Base-by-base conservation (phyloP, 92 coral and sea anemone genomes). In the Ricordea florida region DNA sequence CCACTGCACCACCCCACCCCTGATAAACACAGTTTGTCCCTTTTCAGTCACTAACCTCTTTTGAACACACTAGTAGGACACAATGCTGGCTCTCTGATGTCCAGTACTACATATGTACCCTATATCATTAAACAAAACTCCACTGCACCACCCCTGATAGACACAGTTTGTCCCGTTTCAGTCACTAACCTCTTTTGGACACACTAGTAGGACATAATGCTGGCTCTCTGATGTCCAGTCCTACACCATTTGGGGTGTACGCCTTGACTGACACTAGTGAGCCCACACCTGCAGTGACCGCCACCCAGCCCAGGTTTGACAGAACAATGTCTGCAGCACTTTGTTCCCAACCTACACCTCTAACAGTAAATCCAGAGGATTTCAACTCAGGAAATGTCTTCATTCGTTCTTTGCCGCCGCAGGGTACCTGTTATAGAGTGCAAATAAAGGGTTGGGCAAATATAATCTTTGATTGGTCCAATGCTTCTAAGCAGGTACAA, bases 291-390 rank as follows among this genome's bases (percentile, higher is more conserved):
- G 98, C 97, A 14, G 98, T 94, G 36, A 94, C 91, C 2, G 98
- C 84, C 38, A 92, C 80, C 98, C 98, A 94, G 40, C 98, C 98
- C 4, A 89, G 37, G 70, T 89, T 89, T 20, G 98, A 94, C 69
- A 94, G 35, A 21, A 92, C 85, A 10, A 94, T 64, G 74, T 94
- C 98, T 28, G 93, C 98, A 36, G 91, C 97, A 76, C 98, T 88
- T 50, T 80, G 85, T 9, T 72, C 87, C 98, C 98, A 94, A 52
- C 97, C 96, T 23, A 88, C 76, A 16, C 93, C 97, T 17, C 66
- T 65, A 25, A 94, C 30, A n/a, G 69, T 78, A 45, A 92, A 82
- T 44, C 82, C 93, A 41, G 78, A 73, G 10, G 93, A 78, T 47
- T 74, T 76, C 18, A 94, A 78, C 50, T 56, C 57, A 14, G 98